These are phyloP conservation scores for Microctenopoma stevenorrisi DNA, from an alignment of 2,797 vertebrate genomes.

Conservation along the genomic window DNA sequence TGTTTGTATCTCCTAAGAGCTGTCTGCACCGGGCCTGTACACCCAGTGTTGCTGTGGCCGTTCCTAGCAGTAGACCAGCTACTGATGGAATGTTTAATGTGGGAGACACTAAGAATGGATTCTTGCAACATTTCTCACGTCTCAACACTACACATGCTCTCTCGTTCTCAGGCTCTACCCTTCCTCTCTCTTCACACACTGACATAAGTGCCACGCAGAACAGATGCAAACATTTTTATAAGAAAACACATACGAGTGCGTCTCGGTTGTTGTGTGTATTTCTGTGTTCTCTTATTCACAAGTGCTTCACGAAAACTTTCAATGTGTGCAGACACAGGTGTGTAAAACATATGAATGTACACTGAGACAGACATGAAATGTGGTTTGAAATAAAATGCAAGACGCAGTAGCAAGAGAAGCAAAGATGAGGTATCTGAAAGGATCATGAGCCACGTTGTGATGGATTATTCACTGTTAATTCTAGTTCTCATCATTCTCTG, in stretches of 20 bases:
- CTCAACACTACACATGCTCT: slow-evolving; percentile 14
- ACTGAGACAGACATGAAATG: neutral
- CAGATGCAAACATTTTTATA: slow-evolving; percentile 11
- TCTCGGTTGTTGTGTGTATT: slow-evolving; percentile 7
- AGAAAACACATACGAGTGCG: slow-evolving; percentile 6
- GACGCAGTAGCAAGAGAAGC: slow-evolving; percentile 12
- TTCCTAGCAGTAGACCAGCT: slow-evolving; percentile 55
- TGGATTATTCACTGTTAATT: slow-evolving; percentile 66
- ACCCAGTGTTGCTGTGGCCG: slow-evolving; percentile 34
- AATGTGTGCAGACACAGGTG: neutral
- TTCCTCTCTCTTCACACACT: slow-evolving; percentile 11
- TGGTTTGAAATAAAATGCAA: slow-evolving; percentile 26
- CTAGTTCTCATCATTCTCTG: slow-evolving; percentile 61
- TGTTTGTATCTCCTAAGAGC: slow-evolving; percentile 33
- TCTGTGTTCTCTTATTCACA: neutral
- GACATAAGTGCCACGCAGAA: slow-evolving; percentile 8
- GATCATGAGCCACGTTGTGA: slow-evolving; percentile 35
- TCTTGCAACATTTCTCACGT: slow-evolving; percentile 45
- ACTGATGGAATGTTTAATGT: slow-evolving; percentile 70
- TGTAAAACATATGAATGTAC: neutral
- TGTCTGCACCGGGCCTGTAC: slow-evolving; percentile 32
- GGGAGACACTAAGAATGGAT: slow-evolving; percentile 54
- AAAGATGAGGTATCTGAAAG: slow-evolving; percentile 48
- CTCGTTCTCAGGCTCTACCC: neutral
- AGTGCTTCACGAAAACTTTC: neutral